Conservation (phyloP, 2,797 vertebrate genomes). For the Sebastes nivosus region DNA sequence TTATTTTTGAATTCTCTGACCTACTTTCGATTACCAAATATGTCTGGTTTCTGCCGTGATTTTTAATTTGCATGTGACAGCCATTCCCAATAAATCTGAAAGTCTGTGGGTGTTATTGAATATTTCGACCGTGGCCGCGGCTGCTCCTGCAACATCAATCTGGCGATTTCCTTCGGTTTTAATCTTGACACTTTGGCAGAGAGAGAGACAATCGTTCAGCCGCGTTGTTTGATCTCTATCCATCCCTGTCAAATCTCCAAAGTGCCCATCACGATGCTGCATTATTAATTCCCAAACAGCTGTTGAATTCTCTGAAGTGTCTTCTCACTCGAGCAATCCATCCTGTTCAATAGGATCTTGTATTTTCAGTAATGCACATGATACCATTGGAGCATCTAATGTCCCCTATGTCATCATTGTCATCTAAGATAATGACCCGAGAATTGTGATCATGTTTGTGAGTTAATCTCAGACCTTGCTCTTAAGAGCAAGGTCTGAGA, state of each 20-base stretch:
- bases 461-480: neutral
- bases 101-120: neutral
- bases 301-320: slow-evolving; percentile 30
- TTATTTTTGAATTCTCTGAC: neutral
- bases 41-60: neutral
- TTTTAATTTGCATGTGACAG: neutral
- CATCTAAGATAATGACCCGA: neutral
- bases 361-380: neutral
- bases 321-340: neutral
- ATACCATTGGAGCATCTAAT: neutral
- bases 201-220: slow-evolving; percentile 3
- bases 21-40: neutral
- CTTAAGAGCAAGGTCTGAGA: neutral
- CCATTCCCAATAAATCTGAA: neutral
- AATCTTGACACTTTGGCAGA: slow-evolving; percentile 1
- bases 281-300: slow-evolving; percentile 41
- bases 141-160: neutral
- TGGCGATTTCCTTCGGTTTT: neutral
- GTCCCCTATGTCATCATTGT: neutral
- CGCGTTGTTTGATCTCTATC: slow-evolving; percentile 26
- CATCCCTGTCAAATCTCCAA: slow-evolving; percentile 15
- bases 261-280: slow-evolving; percentile 18
- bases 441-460: neutral
- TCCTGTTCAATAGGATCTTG: neutral
- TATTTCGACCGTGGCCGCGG: neutral